Base-by-base conservation (phyloP, 2,113 vertebrate species). In the Microtus ochrogaster region DNA sequence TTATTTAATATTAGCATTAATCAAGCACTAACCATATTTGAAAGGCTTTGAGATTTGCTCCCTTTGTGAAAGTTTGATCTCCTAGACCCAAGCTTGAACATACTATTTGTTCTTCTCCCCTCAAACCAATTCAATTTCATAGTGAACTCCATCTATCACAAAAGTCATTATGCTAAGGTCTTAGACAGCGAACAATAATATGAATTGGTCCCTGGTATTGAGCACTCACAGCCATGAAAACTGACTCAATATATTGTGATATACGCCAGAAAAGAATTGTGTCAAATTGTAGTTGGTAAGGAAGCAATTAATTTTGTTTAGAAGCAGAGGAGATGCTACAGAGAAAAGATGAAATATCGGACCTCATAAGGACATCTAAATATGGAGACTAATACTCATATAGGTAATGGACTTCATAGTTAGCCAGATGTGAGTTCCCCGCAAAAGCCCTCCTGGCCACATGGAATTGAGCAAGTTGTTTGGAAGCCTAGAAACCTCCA, bases 1-100 rank as follows among this genome's bases (percentile, higher is more conserved):
- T 66, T 39, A 90, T 92, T 96, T 94, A 91, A 83, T 70, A 96
- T 79, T 26, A 87, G 65, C 68, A 92, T 78, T 87, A 83, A 97
- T 66, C 78, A 94, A 94, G 6, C 33, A 66, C 47, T 88, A 84
- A 74, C 12, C 79, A 4, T 30, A 92, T 87, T 73, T 91, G 49
- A 98, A 96, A 97, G 30, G 28, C 63, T 90, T 24, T 77, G 41
- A 83, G 11, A 79, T 52, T 91, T 87, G 17, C 36, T 88, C 65
- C 68, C 55, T 19, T 90, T 61, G 52, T 87, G 30, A 72, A 94
- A 89, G 61, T 79, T 89, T 83, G 85, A 52, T 65, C n/a, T 78
- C 17, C 55, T 58, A 78, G 78, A 76, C 24, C 9, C 41, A 83
- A 66, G 24, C 39, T 90, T 77, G 41, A n/a, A 26, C 39, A 79